Conservation (phyloP, 1,140 invertebrate species). For the Myzus persicae region DNA sequence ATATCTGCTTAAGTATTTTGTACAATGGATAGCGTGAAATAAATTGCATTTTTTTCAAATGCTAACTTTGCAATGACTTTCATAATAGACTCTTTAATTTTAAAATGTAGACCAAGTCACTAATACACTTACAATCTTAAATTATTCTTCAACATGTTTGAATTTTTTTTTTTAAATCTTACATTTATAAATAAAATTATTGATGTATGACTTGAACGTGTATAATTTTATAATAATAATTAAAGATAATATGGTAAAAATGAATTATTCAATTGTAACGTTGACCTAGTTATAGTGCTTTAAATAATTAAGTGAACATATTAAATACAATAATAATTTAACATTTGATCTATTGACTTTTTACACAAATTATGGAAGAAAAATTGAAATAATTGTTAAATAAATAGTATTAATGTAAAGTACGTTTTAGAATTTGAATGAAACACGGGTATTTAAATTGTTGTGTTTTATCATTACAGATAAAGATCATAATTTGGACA, state of each 20-base stretch:
- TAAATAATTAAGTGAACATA: not conserved
- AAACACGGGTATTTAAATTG: not conserved
- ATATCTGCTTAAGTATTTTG: not conserved
- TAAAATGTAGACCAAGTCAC: no score
- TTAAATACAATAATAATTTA: not conserved
- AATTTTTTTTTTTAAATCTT: no score
- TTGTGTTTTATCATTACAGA: not conserved
- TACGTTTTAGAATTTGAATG: not conserved
- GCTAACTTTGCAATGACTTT: no score
- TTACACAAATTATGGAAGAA: not conserved
- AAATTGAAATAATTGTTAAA: not conserved
- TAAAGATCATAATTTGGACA: constrained; percentile 15
- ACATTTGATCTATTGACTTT: not conserved
- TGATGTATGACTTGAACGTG: not conserved
- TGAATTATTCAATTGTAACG: not conserved
- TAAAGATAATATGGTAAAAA: not conserved
- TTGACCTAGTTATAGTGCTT: not conserved
- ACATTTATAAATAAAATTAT: not conserved
- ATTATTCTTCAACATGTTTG: not conserved
- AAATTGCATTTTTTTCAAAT: not conserved
- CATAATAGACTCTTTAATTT: no score
- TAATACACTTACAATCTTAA: no score
- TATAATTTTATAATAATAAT: not conserved
- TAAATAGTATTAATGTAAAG: not conserved
- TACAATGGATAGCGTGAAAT: not conserved